These are phyloP conservation scores for Hermatobates lingyangjiaoensis DNA, from an alignment of 1,140 invertebrate species.

Conservation along the genomic window DNA sequence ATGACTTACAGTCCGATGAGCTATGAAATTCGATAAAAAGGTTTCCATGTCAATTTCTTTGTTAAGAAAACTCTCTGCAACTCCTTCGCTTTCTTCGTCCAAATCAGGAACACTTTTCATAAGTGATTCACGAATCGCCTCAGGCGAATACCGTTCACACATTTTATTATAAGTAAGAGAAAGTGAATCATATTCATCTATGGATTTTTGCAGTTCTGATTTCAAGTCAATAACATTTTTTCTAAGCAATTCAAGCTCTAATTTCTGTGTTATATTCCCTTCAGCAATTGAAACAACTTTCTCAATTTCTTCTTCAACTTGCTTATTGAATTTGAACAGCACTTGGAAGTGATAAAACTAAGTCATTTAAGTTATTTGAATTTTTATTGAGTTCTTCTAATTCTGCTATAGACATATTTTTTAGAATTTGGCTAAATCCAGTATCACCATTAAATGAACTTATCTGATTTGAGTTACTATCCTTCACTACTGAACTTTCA, in stretches of 20 bases:
- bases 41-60: constrained; percentile 52
- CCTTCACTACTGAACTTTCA: neutral
- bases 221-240: neutral
- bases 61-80: constrained; percentile 52
- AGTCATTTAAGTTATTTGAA: constrained; percentile 44
- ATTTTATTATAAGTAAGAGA: constrained; percentile 6
- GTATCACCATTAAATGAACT: neutral
- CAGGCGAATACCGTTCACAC: constrained; percentile 9
- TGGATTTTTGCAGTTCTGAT: constrained; percentile 12
- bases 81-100: constrained; percentile 50
- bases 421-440: constrained; percentile 30
- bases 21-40: constrained; percentile 47
- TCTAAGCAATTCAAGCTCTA: constrained; percentile 1
- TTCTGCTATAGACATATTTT: constrained; percentile 42
- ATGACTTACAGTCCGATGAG: constrained; percentile 38
- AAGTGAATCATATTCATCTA: constrained; percentile 5
- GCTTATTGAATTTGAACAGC: constrained; percentile 41
- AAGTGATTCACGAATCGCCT: constrained; percentile 4
- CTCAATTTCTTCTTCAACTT: constrained; percentile 46
- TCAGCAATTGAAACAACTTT: constrained; percentile 46
- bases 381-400: constrained; percentile 43
- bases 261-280: constrained; percentile 4
- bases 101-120: constrained; percentile 4
- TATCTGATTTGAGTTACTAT: neutral
- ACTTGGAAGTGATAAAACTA: constrained; percentile 35